These are phyloP conservation scores for Diarsia brunnea DNA, from an alignment of 2,888 invertebrate species.

Conservation along the genomic window DNA sequence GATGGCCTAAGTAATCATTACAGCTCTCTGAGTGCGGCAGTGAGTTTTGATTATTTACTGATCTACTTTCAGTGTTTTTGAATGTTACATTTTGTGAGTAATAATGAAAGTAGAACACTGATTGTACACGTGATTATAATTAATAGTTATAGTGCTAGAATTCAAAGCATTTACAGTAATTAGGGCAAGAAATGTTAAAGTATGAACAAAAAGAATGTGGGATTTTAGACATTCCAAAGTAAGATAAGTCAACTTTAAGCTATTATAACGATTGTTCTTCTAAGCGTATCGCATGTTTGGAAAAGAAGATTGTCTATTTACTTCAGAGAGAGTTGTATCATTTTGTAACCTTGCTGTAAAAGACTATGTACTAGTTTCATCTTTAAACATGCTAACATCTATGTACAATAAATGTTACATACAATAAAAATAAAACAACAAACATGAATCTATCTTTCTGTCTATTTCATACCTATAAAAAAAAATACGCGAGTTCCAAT, in stretches of 20 bases:
- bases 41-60: background rate
- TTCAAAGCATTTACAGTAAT: background rate
- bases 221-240: background rate
- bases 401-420: background rate
- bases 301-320: background rate
- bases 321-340: background rate
- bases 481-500: constrained; percentile 13
- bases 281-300: background rate
- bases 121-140: background rate
- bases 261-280: background rate
- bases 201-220: background rate
- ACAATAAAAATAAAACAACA: background rate
- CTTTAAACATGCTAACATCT: background rate
- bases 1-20: no score
- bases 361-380: background rate
- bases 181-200: background rate
- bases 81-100: background rate
- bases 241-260: background rate
- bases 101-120: background rate
- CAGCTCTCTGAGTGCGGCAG: no score
- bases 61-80: constrained; percentile 18
- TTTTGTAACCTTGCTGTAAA: background rate
- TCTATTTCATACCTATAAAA: background rate
- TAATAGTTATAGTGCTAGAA: background rate
- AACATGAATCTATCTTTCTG: background rate